Conservation (phyloP, 1,140 invertebrate genomes). For the Sarcophaga peregrina region DNA sequence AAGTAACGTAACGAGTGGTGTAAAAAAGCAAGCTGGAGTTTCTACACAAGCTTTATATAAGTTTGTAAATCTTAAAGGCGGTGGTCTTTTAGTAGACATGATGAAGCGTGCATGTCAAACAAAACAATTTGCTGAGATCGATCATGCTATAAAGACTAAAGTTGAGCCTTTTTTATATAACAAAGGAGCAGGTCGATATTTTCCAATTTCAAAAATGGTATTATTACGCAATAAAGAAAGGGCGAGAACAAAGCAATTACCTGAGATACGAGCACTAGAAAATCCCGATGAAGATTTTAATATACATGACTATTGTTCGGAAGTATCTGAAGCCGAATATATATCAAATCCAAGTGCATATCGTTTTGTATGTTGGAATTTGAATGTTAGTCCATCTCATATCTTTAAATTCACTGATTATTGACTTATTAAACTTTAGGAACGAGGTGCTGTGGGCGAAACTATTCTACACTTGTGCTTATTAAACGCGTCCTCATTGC, state of each 20-base stretch:
- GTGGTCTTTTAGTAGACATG: constrained; percentile 90
- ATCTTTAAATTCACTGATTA: not conserved
- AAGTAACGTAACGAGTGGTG: constrained; percentile 90
- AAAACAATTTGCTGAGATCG: constrained; percentile 88
- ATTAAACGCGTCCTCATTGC: constrained; percentile 88
- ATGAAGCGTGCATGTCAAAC: constrained; percentile 92
- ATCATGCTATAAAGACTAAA: constrained; percentile 89
- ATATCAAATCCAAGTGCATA: constrained; percentile 73
- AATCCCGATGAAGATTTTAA: constrained; percentile 86
- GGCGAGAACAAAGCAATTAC: constrained; percentile 81
- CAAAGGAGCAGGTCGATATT: constrained; percentile 87
- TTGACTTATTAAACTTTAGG: constrained; percentile 64
- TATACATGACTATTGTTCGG: constrained; percentile 78
- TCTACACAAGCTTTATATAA: constrained; percentile 85
- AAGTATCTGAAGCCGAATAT: constrained; percentile 70
- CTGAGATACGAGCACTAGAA: constrained; percentile 79
- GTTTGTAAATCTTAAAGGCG: constrained; percentile 88
- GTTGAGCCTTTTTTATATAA: constrained; percentile 93
- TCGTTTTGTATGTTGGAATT: constrained; percentile 90
- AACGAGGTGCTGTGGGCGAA: constrained; percentile 95
- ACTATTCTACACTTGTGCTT: constrained; percentile 94
- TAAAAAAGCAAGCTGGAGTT: constrained; percentile 90
- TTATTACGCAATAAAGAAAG: constrained; percentile 88
- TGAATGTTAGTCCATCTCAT: constrained; percentile 70
- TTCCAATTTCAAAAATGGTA: constrained; percentile 89